Conservation (phyloP, 2,797 vertebrate genomes). For the Acropternis orthonyx region DNA sequence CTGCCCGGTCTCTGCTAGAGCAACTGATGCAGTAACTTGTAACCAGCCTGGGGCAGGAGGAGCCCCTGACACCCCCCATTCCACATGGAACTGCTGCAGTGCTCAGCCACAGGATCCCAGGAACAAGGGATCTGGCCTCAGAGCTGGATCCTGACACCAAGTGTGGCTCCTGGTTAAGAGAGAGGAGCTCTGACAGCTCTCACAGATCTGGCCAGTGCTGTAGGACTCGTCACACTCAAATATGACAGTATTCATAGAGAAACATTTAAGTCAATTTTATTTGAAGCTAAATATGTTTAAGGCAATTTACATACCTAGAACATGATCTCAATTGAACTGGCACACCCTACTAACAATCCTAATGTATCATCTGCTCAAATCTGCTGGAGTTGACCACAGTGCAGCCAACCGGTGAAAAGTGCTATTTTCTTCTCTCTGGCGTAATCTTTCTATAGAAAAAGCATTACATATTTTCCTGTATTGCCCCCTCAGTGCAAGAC, state of each 20-base stretch:
- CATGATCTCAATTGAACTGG: slow-evolving; percentile 69
- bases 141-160: background rate
- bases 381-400: slow-evolving; percentile 1
- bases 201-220: background rate
- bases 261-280: slow-evolving; percentile 74
- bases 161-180: background rate
- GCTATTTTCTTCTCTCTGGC: slow-evolving; percentile 36
- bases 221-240: background rate
- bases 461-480: background rate
- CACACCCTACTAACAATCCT: slow-evolving; percentile 67
- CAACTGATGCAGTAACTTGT: slow-evolving; percentile 55
- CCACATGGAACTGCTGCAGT: background rate
- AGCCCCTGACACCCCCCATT: no score
- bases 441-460: slow-evolving; percentile 15
- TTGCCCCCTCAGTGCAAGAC: slow-evolving; percentile 44
- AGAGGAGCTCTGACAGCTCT: background rate
- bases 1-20: background rate
- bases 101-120: background rate
- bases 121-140: background rate
- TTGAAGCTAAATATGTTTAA: slow-evolving; percentile 76
- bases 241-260: slow-evolving; percentile 65
- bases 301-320: slow-evolving; percentile 76
- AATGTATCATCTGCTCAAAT: slow-evolving; percentile 29
- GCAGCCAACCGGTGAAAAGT: slow-evolving; percentile 45
- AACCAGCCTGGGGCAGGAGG: background rate